Conservation (phyloP, 2,888 invertebrate species). For the Uloborus plumipes region DNA sequence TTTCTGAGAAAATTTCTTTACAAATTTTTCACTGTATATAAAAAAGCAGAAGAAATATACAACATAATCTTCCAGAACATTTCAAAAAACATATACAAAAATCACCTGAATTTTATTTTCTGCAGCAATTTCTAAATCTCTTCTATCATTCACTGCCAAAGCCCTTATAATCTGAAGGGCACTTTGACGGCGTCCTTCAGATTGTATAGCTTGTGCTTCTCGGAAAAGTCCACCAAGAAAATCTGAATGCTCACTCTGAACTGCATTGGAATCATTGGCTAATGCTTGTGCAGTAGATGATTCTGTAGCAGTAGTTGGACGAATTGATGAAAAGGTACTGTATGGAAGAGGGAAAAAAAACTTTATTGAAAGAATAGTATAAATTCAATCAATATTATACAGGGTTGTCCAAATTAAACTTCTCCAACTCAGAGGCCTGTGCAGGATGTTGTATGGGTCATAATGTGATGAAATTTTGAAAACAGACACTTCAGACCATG, state of each 20-base stretch:
- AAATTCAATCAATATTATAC: too few species aligned
- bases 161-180: constrained; percentile 33
- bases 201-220: constrained; percentile 35
- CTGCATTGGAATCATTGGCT: background rate
- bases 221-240: constrained; percentile 30
- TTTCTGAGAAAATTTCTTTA: too few species aligned
- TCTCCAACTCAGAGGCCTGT: too few species aligned
- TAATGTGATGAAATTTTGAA: too few species aligned
- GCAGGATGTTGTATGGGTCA: too few species aligned
- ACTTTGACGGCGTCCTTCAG: constrained; percentile 23
- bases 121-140: constrained; percentile 8
- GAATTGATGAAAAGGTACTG: background rate
- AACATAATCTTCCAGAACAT: too few species aligned
- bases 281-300: background rate
- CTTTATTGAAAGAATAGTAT: too few species aligned
- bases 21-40: too few species aligned
- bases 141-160: constrained; percentile 34
- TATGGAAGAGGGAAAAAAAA: background rate
- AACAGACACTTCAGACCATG: too few species aligned
- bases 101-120: constrained; percentile 33
- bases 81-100: too few species aligned
- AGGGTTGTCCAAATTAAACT: too few species aligned
- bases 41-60: too few species aligned
- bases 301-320: background rate
- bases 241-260: constrained; percentile 19